phyloP scores from a whole-genome alignment of 2,113 vertebrate species.

The Bothrops jararaca region DNA sequence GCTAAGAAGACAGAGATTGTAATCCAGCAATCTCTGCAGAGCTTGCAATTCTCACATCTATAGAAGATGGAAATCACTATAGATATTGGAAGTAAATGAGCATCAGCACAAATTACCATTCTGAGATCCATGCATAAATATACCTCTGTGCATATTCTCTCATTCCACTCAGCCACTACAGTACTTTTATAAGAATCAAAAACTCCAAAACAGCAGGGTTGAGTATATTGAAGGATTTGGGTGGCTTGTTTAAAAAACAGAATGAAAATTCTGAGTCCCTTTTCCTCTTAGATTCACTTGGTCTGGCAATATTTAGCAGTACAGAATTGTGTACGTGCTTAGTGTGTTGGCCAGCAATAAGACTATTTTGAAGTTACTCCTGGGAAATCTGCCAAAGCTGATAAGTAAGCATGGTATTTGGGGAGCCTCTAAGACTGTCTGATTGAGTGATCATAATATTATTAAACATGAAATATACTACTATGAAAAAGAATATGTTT shows the following conservation, averaged over 20 bases:
- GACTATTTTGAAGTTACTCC: slow-evolving; percentile 44
- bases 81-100: neutral
- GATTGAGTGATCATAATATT: slow-evolving; percentile 33
- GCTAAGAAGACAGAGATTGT: neutral
- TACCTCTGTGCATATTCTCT: neutral
- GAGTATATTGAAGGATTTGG: neutral
- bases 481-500: slow-evolving; percentile 22
- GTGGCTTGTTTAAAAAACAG: neutral
- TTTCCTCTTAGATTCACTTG: neutral
- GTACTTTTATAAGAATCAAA: neutral
- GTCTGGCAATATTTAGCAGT: slow-evolving; percentile 20
- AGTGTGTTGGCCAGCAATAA: slow-evolving; percentile 32
- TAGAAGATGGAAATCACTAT: neutral
- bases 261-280: neutral
- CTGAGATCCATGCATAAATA: neutral
- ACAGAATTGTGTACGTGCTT: slow-evolving; percentile 25
- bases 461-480: slow-evolving; percentile 29
- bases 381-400: slow-evolving; percentile 48
- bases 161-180: neutral
- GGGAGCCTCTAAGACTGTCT: slow-evolving; percentile 36
- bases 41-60: neutral
- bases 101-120: neutral
- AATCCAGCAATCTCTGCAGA: neutral
- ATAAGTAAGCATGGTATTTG: slow-evolving; percentile 44
- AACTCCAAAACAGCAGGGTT: neutral